Percentiles rank a stretch among this genome's conserved stretches.
phyloP scores from a whole-genome alignment of 2,113 vertebrate species.

The Anolis sagrei region DNA sequence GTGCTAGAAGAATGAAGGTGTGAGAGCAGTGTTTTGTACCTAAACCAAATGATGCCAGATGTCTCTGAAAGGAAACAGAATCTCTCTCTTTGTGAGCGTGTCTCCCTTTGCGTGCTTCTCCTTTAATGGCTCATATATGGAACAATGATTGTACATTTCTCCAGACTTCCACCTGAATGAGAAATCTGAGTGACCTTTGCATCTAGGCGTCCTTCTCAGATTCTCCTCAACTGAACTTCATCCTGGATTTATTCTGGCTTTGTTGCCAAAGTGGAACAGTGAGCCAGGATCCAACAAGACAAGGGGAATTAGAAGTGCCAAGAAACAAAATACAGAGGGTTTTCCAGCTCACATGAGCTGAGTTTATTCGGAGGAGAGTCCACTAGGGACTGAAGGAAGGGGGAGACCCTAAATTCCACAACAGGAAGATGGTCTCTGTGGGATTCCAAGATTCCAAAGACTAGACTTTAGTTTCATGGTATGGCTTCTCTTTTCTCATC shows the following conservation, averaged over 20 bases:
- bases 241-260: not conserved
- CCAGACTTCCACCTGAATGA: not conserved
- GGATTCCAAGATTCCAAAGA: too few relatives aligned
- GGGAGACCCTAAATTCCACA: too few relatives aligned
- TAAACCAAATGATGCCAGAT: not conserved
- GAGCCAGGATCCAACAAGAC: too few relatives aligned
- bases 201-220: not conserved
- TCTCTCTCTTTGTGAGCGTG: not conserved
- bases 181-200: not conserved
- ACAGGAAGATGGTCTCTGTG: too few relatives aligned
- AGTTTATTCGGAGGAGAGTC: too few relatives aligned
- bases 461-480: too few relatives aligned
- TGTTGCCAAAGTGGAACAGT: not conserved
- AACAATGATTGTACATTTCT: not conserved
- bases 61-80: not conserved
- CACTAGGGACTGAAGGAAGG: too few relatives aligned
- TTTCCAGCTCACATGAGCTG: too few relatives aligned
- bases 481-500: too few relatives aligned
- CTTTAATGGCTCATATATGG: not conserved
- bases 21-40: not conserved
- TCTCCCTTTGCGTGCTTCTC: not conserved
- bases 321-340: too few relatives aligned
- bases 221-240: not conserved
- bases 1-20: not conserved
- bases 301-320: too few relatives aligned